Evolutionary conservation across 2,888 invertebrate genomes (phyloP), one percentile per base, ranked within the genome.

Genomic region (Epinotia bilunana): DNA sequence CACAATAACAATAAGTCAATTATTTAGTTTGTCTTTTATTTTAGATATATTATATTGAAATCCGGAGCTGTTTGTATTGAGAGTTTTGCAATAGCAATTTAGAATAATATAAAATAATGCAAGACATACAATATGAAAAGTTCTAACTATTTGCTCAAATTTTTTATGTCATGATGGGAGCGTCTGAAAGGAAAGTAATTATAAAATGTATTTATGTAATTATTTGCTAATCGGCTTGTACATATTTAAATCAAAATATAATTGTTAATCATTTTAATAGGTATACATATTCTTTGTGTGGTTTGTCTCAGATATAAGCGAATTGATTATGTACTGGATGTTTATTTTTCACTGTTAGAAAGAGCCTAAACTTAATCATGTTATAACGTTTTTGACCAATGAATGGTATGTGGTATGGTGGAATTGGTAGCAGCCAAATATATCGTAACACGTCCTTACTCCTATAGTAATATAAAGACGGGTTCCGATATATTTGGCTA

Each of bases 61-160:
- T 72, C 5, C 1, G 20, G 67, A 43, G 7, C 58, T 43, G 20
- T 58, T 68, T 28, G 55, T 68, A 62, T 46, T 71, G 62, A 11
- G 23, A 16, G 53, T 62, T 71, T 61, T 62, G 55, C 16, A 11
- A n/a, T 60, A 53, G 11, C 18, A 18, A 18, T 20, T 4, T 13
- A 46, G 61, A 55, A 33, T 20, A 67, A n/a, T 49, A 9, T 16
- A 28, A 18, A 18, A 20, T 33, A 16, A 13, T 61, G 28, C 61
- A 55, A 69, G 69, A 69, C 67, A 46, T 23, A n/a, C 63, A 64
- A 57, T 67, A 68, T 65, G 23, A 65, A 60, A 55, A 53, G 73
- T 73, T 73, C 55, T 74, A 73, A 80, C 78, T 74, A 77, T 79
- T 84, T 85, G 85, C 85, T 87, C 87, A 87, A 86, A 82, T 82